A percentile compares a stretch with the other conserved stretches of the same genome.
These are phyloP conservation scores for Sisyra terminalis DNA, from an alignment of 2,888 invertebrate genomes.

Conservation along the genomic window DNA sequence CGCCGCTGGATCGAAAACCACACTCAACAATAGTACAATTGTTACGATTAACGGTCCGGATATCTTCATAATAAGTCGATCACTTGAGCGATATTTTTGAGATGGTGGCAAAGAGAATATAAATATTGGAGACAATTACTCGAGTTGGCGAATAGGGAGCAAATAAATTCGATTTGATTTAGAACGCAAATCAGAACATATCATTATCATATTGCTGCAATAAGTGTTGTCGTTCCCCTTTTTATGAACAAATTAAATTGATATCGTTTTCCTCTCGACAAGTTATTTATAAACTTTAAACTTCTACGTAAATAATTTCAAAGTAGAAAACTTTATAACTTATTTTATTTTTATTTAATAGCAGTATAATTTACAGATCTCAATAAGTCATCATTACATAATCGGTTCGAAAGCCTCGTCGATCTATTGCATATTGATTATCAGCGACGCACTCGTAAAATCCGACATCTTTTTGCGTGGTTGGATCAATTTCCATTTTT, in stretches of 20 bases:
- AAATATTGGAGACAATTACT: not conserved
- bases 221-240: too few relatives aligned
- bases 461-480: conserved; percentile 54
- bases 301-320: not conserved
- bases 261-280: not conserved
- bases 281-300: too few relatives aligned
- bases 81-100: too few relatives aligned
- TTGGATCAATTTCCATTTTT: conserved; percentile 59
- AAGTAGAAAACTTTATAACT: not conserved
- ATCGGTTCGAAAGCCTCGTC: conserved; percentile 48
- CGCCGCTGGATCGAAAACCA: conserved; percentile 3
- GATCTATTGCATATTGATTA: conserved; percentile 51
- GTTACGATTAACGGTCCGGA: not conserved
- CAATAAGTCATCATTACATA: conserved; percentile 36
- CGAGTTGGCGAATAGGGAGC: not conserved
- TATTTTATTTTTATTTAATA: not conserved
- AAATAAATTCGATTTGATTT: not conserved
- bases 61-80: conserved; percentile 2
- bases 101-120: not conserved
- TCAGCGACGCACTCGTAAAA: conserved; percentile 57
- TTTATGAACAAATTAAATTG: conserved; percentile 1
- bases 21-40: conserved; percentile 2
- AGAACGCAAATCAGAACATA: too few relatives aligned
- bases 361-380: conserved; percentile 11
- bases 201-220: too few relatives aligned